phyloP scores from a whole-genome alignment of 2,888 invertebrate species.

The Plagodis dolabraria region DNA sequence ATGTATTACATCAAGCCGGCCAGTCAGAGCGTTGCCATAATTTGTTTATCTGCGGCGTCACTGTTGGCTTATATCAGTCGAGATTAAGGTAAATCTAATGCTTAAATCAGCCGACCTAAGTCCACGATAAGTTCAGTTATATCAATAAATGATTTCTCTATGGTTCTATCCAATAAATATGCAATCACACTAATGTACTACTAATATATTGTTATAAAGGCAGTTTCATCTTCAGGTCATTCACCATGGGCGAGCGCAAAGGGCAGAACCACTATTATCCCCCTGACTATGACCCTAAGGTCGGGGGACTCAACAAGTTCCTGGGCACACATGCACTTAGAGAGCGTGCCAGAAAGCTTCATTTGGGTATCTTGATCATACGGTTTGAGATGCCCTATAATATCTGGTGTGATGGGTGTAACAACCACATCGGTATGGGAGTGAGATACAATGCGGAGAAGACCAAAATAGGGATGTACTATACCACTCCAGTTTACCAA shows the following conservation, averaged over 20 bases:
- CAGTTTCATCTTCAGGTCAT: constrained; percentile 10
- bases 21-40: too few relatives aligned
- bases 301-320: constrained; percentile 97
- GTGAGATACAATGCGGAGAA: constrained; percentile 98
- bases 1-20: too few relatives aligned
- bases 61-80: too few relatives aligned
- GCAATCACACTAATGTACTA: too few relatives aligned
- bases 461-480: constrained; percentile 98
- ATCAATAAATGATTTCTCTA: too few relatives aligned
- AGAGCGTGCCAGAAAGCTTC: constrained; percentile 97
- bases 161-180: too few relatives aligned
- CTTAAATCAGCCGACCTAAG: too few relatives aligned
- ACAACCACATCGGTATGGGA: constrained; percentile 99
- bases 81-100: too few relatives aligned
- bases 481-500: constrained; percentile 98
- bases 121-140: too few relatives aligned
- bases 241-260: constrained; percentile 97
- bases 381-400: constrained; percentile 99
- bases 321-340: constrained; percentile 97
- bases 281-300: constrained; percentile 98
- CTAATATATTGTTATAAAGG: too few relatives aligned
- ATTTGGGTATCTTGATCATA: constrained; percentile 97
- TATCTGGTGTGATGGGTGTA: constrained; percentile 99
- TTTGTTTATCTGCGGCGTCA: too few relatives aligned
- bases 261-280: constrained; percentile 99